A percentile compares a stretch with the other conserved stretches of the same genome.
Conservation (phyloP, 2,797 vertebrate genomes). For the Pseudomugil tenellus region DNA sequence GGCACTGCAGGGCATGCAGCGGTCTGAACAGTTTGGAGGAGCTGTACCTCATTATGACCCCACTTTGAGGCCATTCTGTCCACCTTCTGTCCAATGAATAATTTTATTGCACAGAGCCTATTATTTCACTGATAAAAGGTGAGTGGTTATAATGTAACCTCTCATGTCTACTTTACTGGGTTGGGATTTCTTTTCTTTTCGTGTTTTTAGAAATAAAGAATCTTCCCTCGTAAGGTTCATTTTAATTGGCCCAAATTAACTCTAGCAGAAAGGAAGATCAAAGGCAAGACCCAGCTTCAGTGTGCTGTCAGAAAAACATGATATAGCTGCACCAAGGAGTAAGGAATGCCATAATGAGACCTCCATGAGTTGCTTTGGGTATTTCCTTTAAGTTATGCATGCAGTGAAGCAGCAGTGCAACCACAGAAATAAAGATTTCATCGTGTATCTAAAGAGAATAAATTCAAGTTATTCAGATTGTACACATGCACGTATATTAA, state of each 20-base stretch:
- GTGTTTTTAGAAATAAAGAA: constrained; percentile 5
- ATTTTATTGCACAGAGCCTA: constrained; percentile 29
- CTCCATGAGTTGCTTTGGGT: background rate
- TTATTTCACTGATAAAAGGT: constrained; percentile 60
- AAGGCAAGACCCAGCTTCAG: constrained; percentile 9
- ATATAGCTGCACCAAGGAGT: background rate
- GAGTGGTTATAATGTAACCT: background rate
- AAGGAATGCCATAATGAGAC: constrained; percentile 3
- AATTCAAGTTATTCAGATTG: background rate
- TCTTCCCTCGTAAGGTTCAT: constrained; percentile 1
- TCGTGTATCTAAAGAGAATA: background rate
- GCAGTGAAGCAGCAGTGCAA: background rate
- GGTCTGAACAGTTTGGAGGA: constrained; percentile 82
- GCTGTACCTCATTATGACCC: constrained; percentile 49
- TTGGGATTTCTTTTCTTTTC: background rate
- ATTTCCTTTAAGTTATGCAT: constrained; percentile 3
- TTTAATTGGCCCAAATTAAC: constrained; percentile 34
- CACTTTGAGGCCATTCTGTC: constrained; percentile 9
- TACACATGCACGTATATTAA: background rate
- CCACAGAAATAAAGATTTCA: background rate
- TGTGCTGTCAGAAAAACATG: constrained; percentile 11
- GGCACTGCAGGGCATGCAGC: background rate
- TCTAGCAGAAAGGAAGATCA: constrained; percentile 25
- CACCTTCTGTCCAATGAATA: constrained; percentile 17
- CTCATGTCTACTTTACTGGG: background rate